Evolutionary conservation across 2,797 vertebrate genomes (phyloP).

Genomic region (Xenopus petersii): DNA sequence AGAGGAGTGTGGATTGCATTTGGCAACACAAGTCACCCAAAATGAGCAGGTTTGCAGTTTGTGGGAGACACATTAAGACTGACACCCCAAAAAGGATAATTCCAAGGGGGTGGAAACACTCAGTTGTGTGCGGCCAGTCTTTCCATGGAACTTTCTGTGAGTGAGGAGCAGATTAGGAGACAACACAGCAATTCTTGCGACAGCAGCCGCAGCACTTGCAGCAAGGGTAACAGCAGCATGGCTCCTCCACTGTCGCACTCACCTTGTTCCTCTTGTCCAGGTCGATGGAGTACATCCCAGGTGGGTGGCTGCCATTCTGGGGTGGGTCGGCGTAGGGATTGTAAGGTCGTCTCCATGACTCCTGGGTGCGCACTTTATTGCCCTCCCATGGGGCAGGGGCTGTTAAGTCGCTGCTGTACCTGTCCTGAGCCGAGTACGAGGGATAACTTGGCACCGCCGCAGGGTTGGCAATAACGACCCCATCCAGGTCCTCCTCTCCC

Average conservation of each 20-base stretch:
- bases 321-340: conserved; percentile 61
- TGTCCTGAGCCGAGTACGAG: conserved; percentile 36
- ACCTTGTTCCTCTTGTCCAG: conserved; percentile 52
- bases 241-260: conserved; percentile 53
- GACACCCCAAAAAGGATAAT: too few relatives aligned
- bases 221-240: conserved; percentile 63
- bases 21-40: too few relatives aligned
- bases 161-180: too few relatives aligned
- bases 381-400: background rate
- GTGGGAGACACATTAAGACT: too few relatives aligned
- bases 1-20: too few relatives aligned
- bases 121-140: too few relatives aligned
- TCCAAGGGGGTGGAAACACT: too few relatives aligned
- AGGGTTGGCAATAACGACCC: conserved; percentile 70
- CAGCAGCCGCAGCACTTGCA: conserved; percentile 38
- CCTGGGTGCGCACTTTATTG: conserved; percentile 26
- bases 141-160: too few relatives aligned
- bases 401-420: fast-evolving
- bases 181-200: too few relatives aligned
- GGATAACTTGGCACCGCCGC: background rate
- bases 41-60: too few relatives aligned
- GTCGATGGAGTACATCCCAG: conserved; percentile 54
- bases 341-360: conserved; percentile 54
- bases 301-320: conserved; percentile 15
- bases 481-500: conserved; percentile 49